phyloP scores from a whole-genome alignment of 2,888 invertebrate genomes.

The Orchestes rusci region DNA sequence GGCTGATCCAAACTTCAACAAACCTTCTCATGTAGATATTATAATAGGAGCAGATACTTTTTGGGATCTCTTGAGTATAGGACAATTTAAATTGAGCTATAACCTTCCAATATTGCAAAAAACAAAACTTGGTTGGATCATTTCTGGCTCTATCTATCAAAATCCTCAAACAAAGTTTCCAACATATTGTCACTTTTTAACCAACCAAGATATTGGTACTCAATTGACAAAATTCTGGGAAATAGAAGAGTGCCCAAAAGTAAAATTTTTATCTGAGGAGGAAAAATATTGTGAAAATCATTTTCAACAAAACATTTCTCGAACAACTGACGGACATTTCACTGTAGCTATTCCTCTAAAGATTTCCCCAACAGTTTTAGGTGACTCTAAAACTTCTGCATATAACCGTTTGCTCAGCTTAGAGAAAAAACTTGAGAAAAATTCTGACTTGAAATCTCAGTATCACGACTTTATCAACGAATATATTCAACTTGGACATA shows the following conservation, averaged over 20 bases:
- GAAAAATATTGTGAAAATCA: slow-evolving; percentile 20
- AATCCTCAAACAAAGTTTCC: background rate
- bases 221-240: slow-evolving; percentile 19
- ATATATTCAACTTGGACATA: slow-evolving; percentile 19
- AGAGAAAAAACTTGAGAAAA: slow-evolving; percentile 15
- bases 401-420: slow-evolving; percentile 19
- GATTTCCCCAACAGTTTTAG: slow-evolving; percentile 14
- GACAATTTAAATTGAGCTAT: slow-evolving; percentile 11
- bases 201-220: background rate
- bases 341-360: slow-evolving; percentile 19
- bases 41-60: slow-evolving; percentile 15
- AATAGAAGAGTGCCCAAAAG: slow-evolving; percentile 12
- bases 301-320: slow-evolving; percentile 12
- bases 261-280: slow-evolving; percentile 10
- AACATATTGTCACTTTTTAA: background rate
- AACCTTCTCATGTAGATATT: too few relatives aligned
- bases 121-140: slow-evolving; percentile 18
- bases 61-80: slow-evolving; percentile 12
- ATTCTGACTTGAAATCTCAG: slow-evolving; percentile 8
- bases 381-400: slow-evolving; percentile 21
- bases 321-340: slow-evolving; percentile 12
- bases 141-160: slow-evolving; percentile 13
- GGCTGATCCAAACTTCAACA: too few relatives aligned
- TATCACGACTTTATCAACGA: slow-evolving; percentile 22
- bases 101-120: slow-evolving; percentile 16